phyloP scores from a whole-genome alignment of 2,797 vertebrate genomes.

The Moxostoma hubbsi region DNA sequence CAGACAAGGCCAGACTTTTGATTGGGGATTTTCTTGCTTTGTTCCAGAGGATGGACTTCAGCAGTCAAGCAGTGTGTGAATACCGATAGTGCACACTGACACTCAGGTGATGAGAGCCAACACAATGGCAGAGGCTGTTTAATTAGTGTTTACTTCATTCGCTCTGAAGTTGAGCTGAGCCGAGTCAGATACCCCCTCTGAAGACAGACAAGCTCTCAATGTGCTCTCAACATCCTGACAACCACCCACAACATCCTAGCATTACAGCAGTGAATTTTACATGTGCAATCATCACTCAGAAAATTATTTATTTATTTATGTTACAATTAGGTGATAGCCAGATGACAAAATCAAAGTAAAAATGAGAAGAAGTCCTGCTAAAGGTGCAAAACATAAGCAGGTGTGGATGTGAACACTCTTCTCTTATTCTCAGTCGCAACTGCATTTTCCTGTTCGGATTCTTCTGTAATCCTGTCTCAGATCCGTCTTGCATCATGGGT shows the following conservation, averaged over 20 bases:
- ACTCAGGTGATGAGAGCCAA: neutral
- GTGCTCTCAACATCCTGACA: no score
- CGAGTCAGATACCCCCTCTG: conserved; percentile 2
- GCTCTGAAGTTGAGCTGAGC: conserved; percentile 12
- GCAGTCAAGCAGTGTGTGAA: conserved; percentile 14
- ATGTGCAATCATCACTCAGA: no score
- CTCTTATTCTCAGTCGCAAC: neutral
- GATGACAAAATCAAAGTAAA: no score
- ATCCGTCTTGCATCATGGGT: conserved; percentile 60
- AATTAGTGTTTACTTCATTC: conserved; percentile 16
- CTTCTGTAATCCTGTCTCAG: conserved; percentile 74
- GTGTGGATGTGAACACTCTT: neutral
- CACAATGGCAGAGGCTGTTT: conserved; percentile 4
- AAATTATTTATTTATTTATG: no score
- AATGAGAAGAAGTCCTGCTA: neutral
- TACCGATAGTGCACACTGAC: conserved; percentile 7
- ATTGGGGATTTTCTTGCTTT: neutral
- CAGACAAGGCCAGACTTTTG: neutral
- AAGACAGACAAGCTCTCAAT: neutral
- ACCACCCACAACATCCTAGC: no score
- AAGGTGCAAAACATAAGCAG: neutral
- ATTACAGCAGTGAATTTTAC: no score
- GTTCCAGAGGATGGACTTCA: neutral
- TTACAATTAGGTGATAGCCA: no score
- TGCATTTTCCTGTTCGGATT: conserved; percentile 50